Evolutionary conservation across 2,113 vertebrate species (phyloP), one percentile per base, ranked within the genome.

Genomic region (Lamprotornis superbus): DNA sequence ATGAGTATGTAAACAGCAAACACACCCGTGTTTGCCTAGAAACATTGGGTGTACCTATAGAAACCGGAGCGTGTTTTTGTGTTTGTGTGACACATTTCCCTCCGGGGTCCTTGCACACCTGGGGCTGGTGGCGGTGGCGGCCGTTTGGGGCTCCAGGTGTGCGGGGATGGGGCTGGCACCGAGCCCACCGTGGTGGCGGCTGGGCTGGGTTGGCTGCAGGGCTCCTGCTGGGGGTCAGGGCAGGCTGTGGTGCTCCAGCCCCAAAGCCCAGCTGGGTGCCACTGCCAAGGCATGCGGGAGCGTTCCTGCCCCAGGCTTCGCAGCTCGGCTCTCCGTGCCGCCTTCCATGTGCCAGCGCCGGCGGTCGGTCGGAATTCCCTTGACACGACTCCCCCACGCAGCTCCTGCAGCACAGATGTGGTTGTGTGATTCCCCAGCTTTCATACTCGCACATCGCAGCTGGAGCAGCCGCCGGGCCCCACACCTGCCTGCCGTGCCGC

Each of bases 141-240:
- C 44, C 2, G 4, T 31, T 67, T 3, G 61, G 25, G 75, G 64
- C 40, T 70, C 24, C 79, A 49, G 60, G 31, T 59, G 78, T 3
- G n/a, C 6, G 0, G 50, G 37, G 27, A 1, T 0, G 4, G 39
- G 61, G 37, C 49, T 76, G 91, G 63, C 76, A 44, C n/a, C 27
- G 24, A n/a, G 46, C 60, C 65, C 2, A 1, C 39, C 1, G 0
- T 0, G 1, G 24, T 0, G 39, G 67, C 0, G 42, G 42, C 42
- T 44, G 40, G 13, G 1, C 44, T 1, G 84, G 40, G 76, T 46
- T 42, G 47, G 24, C 65, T 11, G 49, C 22, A 77, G 40, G 44
- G 35, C 22, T 56, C 23, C 12, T 0, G 3, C 61, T 5, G 18
- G 5, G 31, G 20, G 4, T n/a, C 35, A 27, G 73, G 27, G 19